Base-by-base conservation (phyloP, 1,140 invertebrate species). In the Orius insidiosus region DNA sequence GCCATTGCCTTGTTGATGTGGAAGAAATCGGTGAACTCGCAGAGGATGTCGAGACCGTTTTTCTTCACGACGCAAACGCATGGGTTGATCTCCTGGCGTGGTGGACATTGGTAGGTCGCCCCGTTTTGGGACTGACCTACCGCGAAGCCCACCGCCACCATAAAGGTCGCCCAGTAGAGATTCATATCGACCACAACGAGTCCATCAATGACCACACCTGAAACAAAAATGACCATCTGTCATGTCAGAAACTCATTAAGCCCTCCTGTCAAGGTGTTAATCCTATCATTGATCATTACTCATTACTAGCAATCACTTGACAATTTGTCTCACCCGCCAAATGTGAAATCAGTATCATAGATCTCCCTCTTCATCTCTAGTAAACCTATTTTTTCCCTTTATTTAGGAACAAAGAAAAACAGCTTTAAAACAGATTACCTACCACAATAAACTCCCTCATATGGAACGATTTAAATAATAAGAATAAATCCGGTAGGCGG, bases 11-110 rank as follows among this genome's bases (percentile, higher is more conserved):
- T 49, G 52, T 63, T 68, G 56, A 87, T 84, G 53, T 83, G 76
- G 24, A 66, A 61, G 48, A 77, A 67, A 54, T 84, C 79, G 7
- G 81, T 86, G 52, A 76, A 78, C 64, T 88, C 84, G 67, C 85
- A 89, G 15, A 83, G 67, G 35, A 90, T 76, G 58, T 88, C 85
- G 52, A 90, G 66, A 5, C 85, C 85, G 53, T 81, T 80, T 59
- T 83, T 85, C 63, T 88, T 88, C 39, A 85, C 75, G 38, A 67
- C 73, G 59, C 85, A 90, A 46, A 68, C 68, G 63, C 85, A 90
- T 14, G 84, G 84, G 30, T 72, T 62, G 52, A 85, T 84, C 30
- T 80, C 80, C 47, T 57, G 62, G 46, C 70, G 69, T 35, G 74
- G 58, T 10, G 83, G 83, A 62, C 82, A 87, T 56, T 76, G 71